Evolutionary conservation across 2,888 invertebrate genomes (phyloP).

Genomic region (Apamea sordens): DNA sequence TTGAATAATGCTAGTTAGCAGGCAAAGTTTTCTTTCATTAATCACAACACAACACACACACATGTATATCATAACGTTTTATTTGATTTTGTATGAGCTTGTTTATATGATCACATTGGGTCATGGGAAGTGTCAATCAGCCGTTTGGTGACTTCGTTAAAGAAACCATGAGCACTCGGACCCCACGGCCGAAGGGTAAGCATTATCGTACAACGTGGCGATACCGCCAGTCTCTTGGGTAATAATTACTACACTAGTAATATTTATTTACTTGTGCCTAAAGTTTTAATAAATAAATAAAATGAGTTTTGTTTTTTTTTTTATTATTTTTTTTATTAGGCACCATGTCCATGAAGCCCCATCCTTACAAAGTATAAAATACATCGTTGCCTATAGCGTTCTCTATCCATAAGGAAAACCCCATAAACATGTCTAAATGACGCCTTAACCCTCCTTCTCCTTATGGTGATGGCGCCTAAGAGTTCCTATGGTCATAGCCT

Average conservation of each 20-base stretch:
- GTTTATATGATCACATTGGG: neutral
- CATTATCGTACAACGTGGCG: too few relatives aligned
- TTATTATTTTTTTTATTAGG: too few relatives aligned
- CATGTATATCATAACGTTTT: neutral
- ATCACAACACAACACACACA: neutral
- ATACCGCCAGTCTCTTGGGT: too few relatives aligned
- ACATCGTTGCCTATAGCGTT: neutral
- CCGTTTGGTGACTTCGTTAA: too few relatives aligned
- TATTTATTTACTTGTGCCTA: too few relatives aligned
- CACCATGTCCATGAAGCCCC: neutral
- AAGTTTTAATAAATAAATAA: too few relatives aligned
- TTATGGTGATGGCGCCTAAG: conserved; percentile 22
- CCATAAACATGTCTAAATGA: conserved; percentile 25
- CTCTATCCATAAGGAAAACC: conserved; percentile 20
- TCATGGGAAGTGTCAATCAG: too few relatives aligned
- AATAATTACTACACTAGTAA: too few relatives aligned
- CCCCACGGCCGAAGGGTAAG: too few relatives aligned
- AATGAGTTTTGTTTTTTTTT: too few relatives aligned
- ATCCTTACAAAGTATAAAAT: neutral
- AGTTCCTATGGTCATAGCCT: conserved; percentile 16
- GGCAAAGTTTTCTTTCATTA: neutral
- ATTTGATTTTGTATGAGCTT: neutral
- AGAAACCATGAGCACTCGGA: too few relatives aligned
- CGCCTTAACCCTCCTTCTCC: neutral
- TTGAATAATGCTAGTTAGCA: neutral